These are phyloP conservation scores for Syrista parreyssii DNA, from an alignment of 2,888 invertebrate genomes.

Conservation along the genomic window DNA sequence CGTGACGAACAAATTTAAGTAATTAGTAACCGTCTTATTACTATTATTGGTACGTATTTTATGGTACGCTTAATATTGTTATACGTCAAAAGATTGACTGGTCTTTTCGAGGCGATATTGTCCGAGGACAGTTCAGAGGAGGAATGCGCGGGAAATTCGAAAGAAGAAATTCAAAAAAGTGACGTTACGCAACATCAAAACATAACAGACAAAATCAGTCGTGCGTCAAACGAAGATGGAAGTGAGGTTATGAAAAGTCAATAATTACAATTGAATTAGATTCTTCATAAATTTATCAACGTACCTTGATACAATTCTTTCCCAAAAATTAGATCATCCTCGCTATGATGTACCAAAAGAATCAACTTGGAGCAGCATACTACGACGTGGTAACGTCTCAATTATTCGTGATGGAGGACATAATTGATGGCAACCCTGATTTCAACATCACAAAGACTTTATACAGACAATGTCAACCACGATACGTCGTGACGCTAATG, in stretches of 20 bases:
- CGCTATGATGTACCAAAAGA: slow-evolving; percentile 74
- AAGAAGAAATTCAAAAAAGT: slow-evolving; percentile 3
- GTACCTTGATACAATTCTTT: not conserved
- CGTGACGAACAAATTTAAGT: not conserved
- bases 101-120: slow-evolving; percentile 38
- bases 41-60: not conserved
- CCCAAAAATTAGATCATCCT: slow-evolving; percentile 68
- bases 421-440: slow-evolving; percentile 73
- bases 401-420: slow-evolving; percentile 77
- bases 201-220: not conserved
- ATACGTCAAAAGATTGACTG: not conserved
- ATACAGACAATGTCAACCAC: slow-evolving; percentile 73
- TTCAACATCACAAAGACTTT: slow-evolving; percentile 72
- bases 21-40: not conserved
- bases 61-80: not conserved
- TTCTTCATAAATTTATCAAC: not conserved
- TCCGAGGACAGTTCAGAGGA: slow-evolving; percentile 36
- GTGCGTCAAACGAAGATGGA: not conserved
- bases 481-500: slow-evolving; percentile 69
- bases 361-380: slow-evolving; percentile 79
- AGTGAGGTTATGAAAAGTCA: not conserved
- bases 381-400: slow-evolving; percentile 76
- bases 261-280: not conserved
- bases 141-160: not conserved
- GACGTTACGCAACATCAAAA: not conserved